Evolutionary conservation across 2,797 vertebrate genomes (phyloP), one percentile per base, ranked within the genome.

Genomic region (Arctocebus calabarensis): DNA sequence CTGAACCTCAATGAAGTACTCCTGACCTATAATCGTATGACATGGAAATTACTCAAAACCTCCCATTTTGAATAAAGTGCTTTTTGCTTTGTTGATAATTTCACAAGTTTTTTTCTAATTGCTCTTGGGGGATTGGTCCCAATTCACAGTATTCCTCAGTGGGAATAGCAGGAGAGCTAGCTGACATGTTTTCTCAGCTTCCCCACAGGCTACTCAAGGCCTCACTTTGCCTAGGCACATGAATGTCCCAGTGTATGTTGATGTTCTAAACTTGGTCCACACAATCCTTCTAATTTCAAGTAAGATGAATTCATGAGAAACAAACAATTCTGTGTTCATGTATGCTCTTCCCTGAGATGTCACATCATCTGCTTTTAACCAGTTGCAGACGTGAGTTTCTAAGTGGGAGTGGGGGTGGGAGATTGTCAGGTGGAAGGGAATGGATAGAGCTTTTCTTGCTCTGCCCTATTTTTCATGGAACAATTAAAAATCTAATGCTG

Each of bases 11-110:
- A 3, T 7, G 43, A 57, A 62, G 12, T 57, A 45, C 16, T 85
- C n/a, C 43, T 81, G 88, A 37, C 5, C 34, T 64, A 10, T 86
- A 66, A 86, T 37, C 66, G 29, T 2, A 43, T 73, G 4, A 14
- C 7, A 81, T 52, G 40, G 55, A 77, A 70, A 70, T 61, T 70
- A 3, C 17, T 70, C 43, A 61, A 66, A 77, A 43, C n/a, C 7
- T 68, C 59, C 29, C 52, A 70, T 83, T 94, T 48, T 75, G 77
- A 88, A 83, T 91, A 88, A 83, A 83, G 17, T 52, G 10, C 2
- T 87, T 61, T 83, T 68, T 83, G 37, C 40, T 61, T 77, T 88
- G 52, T 81, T 88, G 84, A 68, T 61, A 68, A 43, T 52, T 86
- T 75, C 48, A 3, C 11, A 64, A 81, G 62, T 64, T 32, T 64